Conservation (phyloP, 2,888 invertebrate species). For the Pinctada fucata region DNA sequence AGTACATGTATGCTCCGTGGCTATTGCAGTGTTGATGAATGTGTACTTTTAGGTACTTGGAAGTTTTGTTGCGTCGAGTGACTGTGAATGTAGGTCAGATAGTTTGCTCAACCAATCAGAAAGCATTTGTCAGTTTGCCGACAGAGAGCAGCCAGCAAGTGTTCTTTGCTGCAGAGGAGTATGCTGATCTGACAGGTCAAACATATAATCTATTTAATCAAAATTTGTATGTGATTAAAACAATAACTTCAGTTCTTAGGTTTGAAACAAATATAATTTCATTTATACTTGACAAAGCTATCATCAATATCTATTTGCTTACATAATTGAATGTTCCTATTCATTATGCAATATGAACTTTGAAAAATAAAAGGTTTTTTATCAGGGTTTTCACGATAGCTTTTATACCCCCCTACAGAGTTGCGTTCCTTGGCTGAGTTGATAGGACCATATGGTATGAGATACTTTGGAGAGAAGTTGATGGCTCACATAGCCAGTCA, state of each 20-base stretch:
- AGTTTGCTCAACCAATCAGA: slow-evolving; percentile 96
- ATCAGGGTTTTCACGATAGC: too few species aligned
- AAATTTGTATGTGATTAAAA: too few species aligned
- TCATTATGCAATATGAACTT: background rate
- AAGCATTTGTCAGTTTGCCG: slow-evolving; percentile 93
- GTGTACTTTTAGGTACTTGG: slow-evolving; percentile 81
- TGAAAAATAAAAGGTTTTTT: too few species aligned
- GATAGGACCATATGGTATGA: slow-evolving; percentile 99
- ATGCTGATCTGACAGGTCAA: slow-evolving; percentile 89
- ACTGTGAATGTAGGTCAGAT: slow-evolving; percentile 87
- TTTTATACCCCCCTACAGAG: slow-evolving; percentile 80
- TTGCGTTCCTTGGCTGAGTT: slow-evolving; percentile 95
- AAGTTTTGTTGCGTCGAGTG: slow-evolving; percentile 84
- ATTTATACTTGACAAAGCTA: background rate
- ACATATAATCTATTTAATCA: background rate
- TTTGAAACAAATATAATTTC: too few species aligned
- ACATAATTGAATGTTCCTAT: background rate
- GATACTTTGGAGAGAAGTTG: slow-evolving; percentile 92
- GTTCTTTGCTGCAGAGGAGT: slow-evolving; percentile 98
- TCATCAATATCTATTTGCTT: background rate
- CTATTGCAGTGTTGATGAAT: background rate
- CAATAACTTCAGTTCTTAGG: too few species aligned
- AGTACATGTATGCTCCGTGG: too few species aligned
- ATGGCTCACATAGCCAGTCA: slow-evolving; percentile 99
- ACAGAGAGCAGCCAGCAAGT: slow-evolving; percentile 87